These are phyloP conservation scores for Heliocidaris erythrogramma DNA, from an alignment of 35 echinoderm and acorn worm species.

Conservation along the genomic window DNA sequence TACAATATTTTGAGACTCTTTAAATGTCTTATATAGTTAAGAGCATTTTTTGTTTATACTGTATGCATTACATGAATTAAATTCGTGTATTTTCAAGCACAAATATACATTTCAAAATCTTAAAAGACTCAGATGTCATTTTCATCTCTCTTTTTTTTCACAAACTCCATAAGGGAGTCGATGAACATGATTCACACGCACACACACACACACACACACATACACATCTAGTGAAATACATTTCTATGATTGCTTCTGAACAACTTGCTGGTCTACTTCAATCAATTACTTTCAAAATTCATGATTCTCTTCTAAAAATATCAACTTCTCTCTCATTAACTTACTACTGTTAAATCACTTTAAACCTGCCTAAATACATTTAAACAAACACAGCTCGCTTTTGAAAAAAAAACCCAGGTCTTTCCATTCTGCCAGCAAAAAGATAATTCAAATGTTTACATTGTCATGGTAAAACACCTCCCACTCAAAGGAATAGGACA, in stretches of 20 bases:
- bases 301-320: slow-evolving; percentile 13
- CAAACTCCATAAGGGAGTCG: not conserved
- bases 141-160: not conserved
- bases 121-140: not conserved
- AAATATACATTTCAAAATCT: not conserved
- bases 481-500: not conserved
- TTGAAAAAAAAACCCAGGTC: not conserved
- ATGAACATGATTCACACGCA: not conserved
- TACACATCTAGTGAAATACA: too few relatives aligned
- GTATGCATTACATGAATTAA: not conserved
- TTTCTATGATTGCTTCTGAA: not conserved
- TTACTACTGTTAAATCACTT: not conserved
- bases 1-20: not conserved
- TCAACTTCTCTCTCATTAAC: not conserved
- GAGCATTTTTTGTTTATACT: not conserved
- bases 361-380: not conserved
- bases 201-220: not conserved
- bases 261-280: not conserved
- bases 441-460: not conserved
- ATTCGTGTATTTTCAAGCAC: not conserved
- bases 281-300: not conserved
- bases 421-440: not conserved
- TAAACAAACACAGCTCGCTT: not conserved
- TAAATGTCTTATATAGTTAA: not conserved
- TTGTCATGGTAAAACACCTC: not conserved